Evolutionary conservation across 2,888 invertebrate species (phyloP).

Genomic region (Drosophila flavopinicola): DNA sequence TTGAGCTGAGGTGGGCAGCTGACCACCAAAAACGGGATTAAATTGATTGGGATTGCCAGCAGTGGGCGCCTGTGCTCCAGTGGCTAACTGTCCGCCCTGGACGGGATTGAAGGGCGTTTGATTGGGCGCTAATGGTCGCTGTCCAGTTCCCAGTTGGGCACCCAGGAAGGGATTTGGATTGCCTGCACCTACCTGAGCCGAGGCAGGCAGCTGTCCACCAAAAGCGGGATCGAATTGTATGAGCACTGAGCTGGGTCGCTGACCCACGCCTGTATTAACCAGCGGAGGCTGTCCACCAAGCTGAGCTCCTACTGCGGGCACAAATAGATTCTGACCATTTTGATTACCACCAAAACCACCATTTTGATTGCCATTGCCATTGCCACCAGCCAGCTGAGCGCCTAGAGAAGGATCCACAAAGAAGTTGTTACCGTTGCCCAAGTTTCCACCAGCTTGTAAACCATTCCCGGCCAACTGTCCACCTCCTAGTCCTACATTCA

Average conservation of each 20-base stretch:
- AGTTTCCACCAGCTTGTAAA: neutral
- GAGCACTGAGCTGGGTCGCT: conserved; percentile 20
- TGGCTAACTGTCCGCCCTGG: conserved; percentile 12
- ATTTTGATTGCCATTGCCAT: conserved; percentile 26
- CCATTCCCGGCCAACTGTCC: conserved; percentile 2
- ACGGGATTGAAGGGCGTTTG: conserved; percentile 7
- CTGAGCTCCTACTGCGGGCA: conserved; percentile 42
- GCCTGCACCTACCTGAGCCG: conserved; percentile 22
- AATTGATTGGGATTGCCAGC: conserved; percentile 11
- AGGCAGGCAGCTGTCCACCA: conserved; percentile 41
- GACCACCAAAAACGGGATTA: conserved; percentile 29
- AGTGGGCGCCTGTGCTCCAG: conserved; percentile 1
- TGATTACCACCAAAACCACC: conserved; percentile 29
- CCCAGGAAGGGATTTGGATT: conserved; percentile 37
- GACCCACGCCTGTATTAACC: neutral
- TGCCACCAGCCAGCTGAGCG: conserved; percentile 30
- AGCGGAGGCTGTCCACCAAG: conserved; percentile 18
- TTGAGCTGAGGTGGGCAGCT: conserved; percentile 28
- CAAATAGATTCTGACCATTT: conserved; percentile 50
- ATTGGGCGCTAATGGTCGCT: conserved; percentile 12
- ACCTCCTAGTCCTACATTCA: conserved; percentile 2
- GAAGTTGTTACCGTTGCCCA: conserved; percentile 36
- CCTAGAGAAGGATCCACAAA: conserved; percentile 41
- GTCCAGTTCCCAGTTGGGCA: conserved; percentile 39
- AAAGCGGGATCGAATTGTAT: conserved; percentile 51